A percentile compares a stretch with the other conserved stretches of the same genome.
Evolutionary conservation across 2,888 invertebrate species (phyloP).

Genomic region (Zonitis immaculata): DNA sequence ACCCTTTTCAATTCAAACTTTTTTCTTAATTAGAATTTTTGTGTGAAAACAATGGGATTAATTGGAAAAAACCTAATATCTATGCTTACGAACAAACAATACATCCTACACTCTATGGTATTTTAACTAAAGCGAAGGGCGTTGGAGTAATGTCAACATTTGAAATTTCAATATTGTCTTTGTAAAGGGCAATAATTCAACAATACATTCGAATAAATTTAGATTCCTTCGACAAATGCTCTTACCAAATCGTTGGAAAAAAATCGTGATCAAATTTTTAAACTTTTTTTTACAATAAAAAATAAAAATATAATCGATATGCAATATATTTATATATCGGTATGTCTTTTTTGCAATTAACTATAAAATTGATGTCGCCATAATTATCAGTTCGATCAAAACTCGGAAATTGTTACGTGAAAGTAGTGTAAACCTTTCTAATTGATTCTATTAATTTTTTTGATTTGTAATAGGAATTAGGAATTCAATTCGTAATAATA

Average conservation of each 20-base stretch:
- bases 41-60: not conserved
- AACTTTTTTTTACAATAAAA: not conserved
- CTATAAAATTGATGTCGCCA: not conserved
- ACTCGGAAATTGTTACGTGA: constrained; percentile 2
- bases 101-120: not conserved
- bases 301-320: not conserved
- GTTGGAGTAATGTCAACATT: not conserved
- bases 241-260: not conserved
- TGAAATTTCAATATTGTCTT: not conserved
- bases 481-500: not conserved
- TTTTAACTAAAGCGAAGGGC: too few relatives aligned
- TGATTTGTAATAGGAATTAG: not conserved
- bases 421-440: constrained; percentile 5
- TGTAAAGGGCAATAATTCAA: not conserved
- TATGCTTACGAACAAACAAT: not conserved
- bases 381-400: not conserved
- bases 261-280: not conserved
- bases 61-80: not conserved
- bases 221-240: not conserved
- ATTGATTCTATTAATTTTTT: not conserved
- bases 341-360: constrained; percentile 2
- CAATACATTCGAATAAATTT: not conserved
- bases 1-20: not conserved
- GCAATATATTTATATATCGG: not conserved
- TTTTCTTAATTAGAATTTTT: not conserved